Evolutionary conservation across 2,113 vertebrate species (phyloP), one percentile per base, ranked within the genome.

Genomic region (Propithecus coquereli): DNA sequence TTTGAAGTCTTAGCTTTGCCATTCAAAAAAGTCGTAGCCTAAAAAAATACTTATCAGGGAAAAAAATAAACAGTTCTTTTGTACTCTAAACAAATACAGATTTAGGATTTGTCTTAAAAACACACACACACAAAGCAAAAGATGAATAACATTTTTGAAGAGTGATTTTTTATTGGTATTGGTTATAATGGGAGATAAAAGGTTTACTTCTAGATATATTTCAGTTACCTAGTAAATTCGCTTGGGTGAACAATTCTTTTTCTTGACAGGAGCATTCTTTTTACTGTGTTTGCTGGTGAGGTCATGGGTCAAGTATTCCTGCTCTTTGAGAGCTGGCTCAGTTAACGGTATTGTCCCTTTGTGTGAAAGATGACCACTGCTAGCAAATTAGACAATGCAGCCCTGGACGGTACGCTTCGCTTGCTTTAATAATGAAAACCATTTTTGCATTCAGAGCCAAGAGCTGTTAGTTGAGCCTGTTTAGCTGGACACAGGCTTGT

Each of bases 351-450:
- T 4, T 32, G 13, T 54, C 40, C 16, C 50, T 47, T 37, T 87
- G 74, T 85, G 11, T 84, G 50, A 90, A 40, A 63, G 76, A 65
- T 80, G 63, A 89, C 81, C 47, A 2, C 59, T 2, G 50, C 45
- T 23, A 23, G 66, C 94, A 63, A 17, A 1, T 23, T 87, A 73
- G 17, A 84, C 73, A 89, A 9, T 71, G 50, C 32, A 5, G n/a
- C 66, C 89, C 59, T 27, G 50, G 81, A 37, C 61, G 37, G 74
- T 43, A 77, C 45, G 37, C 59, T 57, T 57, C 10, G 3, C 45
- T 77, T 71, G 52, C 68, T 57, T 96, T 95, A 85, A 81, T 82
- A 83, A 45, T 95, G 82, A 40, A 77, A 89, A 88, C 11, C 16
- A 0, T 32, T 71, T 82, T 71, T 37, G 32, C 32, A 5, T 63